Conservation (phyloP, 2,888 invertebrate genomes). For the Hypolimnas misippus region DNA sequence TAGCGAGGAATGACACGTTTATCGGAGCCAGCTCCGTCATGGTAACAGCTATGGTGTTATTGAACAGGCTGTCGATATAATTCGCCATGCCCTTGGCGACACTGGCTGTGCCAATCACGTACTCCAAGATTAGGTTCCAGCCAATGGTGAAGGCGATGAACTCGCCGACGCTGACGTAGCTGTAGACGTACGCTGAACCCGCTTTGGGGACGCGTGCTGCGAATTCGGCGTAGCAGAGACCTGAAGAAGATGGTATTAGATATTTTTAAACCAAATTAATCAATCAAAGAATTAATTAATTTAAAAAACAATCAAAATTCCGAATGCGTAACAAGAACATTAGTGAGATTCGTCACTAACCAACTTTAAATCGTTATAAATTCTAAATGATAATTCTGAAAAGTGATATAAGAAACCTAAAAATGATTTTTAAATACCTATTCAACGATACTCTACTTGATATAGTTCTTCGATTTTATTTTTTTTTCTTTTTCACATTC, state of each 20-base stretch:
- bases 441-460: no score
- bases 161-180: conserved; percentile 95
- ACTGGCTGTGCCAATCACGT: conserved; percentile 92
- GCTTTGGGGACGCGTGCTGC: conserved; percentile 94
- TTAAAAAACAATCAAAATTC: no score
- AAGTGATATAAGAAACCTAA: no score
- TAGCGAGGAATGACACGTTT: conserved; percentile 85
- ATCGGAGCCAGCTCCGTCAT: conserved; percentile 88
- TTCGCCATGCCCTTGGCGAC: conserved; percentile 91
- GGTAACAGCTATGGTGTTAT: conserved; percentile 86
- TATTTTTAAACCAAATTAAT: no score
- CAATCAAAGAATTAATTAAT: no score
- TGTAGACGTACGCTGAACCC: conserved; percentile 96
- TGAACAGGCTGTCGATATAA: conserved; percentile 89
- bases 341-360: no score
- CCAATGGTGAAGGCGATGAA: conserved; percentile 96
- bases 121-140: conserved; percentile 96
- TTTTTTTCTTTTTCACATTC: no score
- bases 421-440: no score
- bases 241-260: conserved; percentile 68
- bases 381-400: no score
- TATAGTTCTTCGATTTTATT: no score
- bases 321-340: no score
- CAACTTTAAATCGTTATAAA: no score
- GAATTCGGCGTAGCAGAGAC: conserved; percentile 95